A percentile compares a stretch with the other conserved stretches of the same genome.
phyloP scores from a whole-genome alignment of 2,113 vertebrate genomes.

The Morone saxatilis region DNA sequence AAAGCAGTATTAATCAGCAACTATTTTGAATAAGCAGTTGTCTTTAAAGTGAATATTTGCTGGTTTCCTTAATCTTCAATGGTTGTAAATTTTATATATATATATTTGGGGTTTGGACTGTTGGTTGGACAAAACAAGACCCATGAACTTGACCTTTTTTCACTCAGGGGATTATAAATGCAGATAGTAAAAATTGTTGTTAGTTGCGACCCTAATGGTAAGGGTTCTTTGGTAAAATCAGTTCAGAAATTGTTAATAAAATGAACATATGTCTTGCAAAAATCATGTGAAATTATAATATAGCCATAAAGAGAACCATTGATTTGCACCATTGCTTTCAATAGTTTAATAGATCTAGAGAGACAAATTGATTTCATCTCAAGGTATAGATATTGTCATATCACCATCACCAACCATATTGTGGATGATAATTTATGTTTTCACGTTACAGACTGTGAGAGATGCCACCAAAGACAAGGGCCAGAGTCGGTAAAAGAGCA shows the following conservation, averaged over 20 bases:
- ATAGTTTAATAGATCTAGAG: neutral
- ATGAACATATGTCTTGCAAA: neutral
- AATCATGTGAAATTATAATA: too few species aligned
- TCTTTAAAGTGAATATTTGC: neutral
- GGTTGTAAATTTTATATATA: neutral
- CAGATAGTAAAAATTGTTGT: neutral
- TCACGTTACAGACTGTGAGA: conserved; percentile 42
- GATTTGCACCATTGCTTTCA: neutral
- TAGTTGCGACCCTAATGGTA: too few species aligned
- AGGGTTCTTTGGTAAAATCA: too few species aligned
- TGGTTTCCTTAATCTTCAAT: neutral
- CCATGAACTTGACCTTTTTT: neutral
- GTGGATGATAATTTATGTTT: too few species aligned
- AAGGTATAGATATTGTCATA: neutral
- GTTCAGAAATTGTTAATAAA: too few species aligned
- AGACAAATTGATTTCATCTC: neutral
- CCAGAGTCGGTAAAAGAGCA: conserved; percentile 60
- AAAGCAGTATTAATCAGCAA: neutral
- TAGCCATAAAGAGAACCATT: neutral
- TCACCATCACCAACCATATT: neutral
- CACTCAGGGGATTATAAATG: neutral
- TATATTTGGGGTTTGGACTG: neutral
- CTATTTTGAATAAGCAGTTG: neutral
- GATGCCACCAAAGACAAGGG: conserved; percentile 82
- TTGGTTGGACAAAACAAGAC: too few species aligned